These are phyloP conservation scores for Dasysyrphus albostriatus DNA, from an alignment of 2,888 invertebrate genomes.

Conservation along the genomic window DNA sequence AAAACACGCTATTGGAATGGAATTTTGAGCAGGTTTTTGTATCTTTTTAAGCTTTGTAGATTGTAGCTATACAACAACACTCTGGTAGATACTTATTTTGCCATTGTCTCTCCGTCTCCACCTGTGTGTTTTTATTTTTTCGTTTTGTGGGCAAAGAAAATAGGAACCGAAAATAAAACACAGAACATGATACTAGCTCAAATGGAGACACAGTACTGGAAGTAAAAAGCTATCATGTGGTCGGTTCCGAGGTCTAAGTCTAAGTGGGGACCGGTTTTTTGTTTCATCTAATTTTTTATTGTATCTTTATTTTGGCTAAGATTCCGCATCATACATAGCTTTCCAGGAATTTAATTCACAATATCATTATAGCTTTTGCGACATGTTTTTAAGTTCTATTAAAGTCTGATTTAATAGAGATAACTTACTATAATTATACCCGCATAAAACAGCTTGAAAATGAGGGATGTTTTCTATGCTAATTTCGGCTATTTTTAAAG, in stretches of 20 bases:
- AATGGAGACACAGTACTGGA: constrained; percentile 37
- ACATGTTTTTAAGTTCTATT: not conserved
- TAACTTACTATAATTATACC: not conserved
- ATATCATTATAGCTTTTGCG: constrained; percentile 9
- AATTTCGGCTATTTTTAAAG: constrained; percentile 44
- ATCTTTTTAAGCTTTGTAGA: constrained; percentile 59
- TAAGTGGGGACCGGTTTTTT: constrained; percentile 57
- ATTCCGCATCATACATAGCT: constrained; percentile 59
- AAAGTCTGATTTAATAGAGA: constrained; percentile 9
- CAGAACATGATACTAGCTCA: constrained; percentile 29
- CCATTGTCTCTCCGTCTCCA: constrained; percentile 27
- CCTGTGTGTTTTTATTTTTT: constrained; percentile 22
- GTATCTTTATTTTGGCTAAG: constrained; percentile 37
- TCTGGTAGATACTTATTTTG: constrained; percentile 39
- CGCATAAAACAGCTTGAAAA: not conserved
- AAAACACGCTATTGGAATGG: constrained; percentile 71
- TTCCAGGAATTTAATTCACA: constrained; percentile 76
- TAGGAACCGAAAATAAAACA: constrained; percentile 28
- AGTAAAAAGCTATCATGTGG: constrained; percentile 66
- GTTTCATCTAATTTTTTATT: constrained; percentile 7
- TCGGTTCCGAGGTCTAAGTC: constrained; percentile 54
- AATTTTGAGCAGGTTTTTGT: constrained; percentile 73
- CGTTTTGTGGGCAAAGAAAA: constrained; percentile 49
- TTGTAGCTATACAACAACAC: constrained; percentile 25
- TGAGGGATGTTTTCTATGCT: constrained; percentile 4